These are phyloP conservation scores for Epizoanthus stellaris DNA, from an alignment of 92 coral and sea anemone species.

Conservation along the genomic window DNA sequence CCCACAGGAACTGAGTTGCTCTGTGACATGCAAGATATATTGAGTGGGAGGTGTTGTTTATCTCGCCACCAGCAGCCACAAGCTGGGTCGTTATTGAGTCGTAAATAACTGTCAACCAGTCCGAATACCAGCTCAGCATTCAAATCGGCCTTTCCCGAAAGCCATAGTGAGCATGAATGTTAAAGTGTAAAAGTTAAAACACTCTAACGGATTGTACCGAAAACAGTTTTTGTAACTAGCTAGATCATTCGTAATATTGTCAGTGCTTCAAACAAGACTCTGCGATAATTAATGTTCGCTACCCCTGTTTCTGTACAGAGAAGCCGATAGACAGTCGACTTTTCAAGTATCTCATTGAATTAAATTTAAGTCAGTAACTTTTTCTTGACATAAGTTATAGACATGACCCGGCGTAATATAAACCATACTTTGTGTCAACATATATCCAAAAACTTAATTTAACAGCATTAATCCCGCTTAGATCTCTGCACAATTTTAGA, in stretches of 20 bases:
- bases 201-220: background rate
- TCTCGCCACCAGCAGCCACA: constrained; percentile 35
- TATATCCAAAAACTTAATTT: constrained; percentile 1
- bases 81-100: constrained; percentile 12
- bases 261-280: background rate
- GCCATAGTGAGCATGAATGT: too few relatives aligned
- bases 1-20: constrained; percentile 31
- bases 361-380: constrained; percentile 5
- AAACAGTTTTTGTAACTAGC: background rate
- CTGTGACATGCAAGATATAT: constrained; percentile 10
- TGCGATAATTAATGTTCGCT: background rate
- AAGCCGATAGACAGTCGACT: background rate
- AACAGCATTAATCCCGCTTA: background rate
- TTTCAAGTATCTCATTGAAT: constrained; percentile 10
- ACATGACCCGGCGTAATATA: constrained; percentile 5
- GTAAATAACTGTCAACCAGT: constrained; percentile 14
- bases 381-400: constrained; percentile 7
- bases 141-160: too few relatives aligned
- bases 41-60: background rate
- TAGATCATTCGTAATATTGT: background rate
- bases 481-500: background rate
- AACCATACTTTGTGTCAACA: constrained; percentile 13
- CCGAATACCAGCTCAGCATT: background rate
- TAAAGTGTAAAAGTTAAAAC: too few relatives aligned
- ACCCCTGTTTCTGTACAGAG: background rate